phyloP scores from a whole-genome alignment of 2,888 invertebrate genomes.

The Agonopterix subpropinquella region DNA sequence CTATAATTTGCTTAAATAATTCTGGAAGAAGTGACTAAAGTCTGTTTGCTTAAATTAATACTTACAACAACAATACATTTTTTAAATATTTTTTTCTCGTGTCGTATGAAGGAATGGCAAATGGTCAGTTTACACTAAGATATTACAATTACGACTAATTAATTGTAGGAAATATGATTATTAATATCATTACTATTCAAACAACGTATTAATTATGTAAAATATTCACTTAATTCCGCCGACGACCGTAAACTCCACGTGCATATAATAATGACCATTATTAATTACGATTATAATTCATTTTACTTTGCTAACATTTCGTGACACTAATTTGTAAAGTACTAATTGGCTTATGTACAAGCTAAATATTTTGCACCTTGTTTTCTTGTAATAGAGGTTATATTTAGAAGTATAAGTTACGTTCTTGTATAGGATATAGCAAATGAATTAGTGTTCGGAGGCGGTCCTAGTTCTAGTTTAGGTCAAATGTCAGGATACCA shows the following conservation, averaged over 20 bases:
- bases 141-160: too few species aligned
- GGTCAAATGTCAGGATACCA: background rate
- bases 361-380: background rate
- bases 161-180: slow-evolving; percentile 1
- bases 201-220: background rate
- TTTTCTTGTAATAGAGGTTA: too few species aligned
- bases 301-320: slow-evolving; percentile 15
- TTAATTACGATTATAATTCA: slow-evolving; percentile 17
- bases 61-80: too few species aligned
- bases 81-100: too few species aligned
- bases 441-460: background rate
- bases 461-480: background rate
- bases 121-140: too few species aligned
- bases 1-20: too few species aligned
- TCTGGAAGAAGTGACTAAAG: too few species aligned
- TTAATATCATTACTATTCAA: background rate
- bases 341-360: slow-evolving; percentile 7
- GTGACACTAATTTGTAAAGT: slow-evolving; percentile 17
- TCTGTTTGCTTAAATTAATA: too few species aligned
- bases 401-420: too few species aligned
- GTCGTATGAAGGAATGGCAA: too few species aligned
- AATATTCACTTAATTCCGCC: background rate
- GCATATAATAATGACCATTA: slow-evolving; percentile 13
- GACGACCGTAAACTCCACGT: background rate
- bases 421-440: background rate